phyloP scores from a whole-genome alignment of 1,140 invertebrate species.

The Zaprionus inermis region DNA sequence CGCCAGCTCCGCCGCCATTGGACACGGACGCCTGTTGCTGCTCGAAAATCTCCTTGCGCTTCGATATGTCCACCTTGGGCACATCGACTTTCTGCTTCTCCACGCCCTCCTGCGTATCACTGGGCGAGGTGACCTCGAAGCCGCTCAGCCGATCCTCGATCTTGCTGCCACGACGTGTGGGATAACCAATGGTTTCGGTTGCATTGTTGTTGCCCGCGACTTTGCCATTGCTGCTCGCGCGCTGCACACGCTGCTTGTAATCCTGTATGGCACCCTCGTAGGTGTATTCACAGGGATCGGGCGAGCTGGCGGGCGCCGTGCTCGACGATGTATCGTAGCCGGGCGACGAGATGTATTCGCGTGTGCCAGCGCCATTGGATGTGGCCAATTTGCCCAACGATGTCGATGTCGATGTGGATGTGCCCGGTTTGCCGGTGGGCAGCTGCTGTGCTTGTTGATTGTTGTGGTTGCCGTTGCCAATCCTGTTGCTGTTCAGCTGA shows the following conservation, averaged over 20 bases:
- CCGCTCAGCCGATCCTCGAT: conserved; percentile 80
- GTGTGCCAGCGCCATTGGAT: conserved; percentile 24
- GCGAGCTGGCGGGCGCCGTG: conserved; percentile 76
- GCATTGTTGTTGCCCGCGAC: conserved; percentile 47
- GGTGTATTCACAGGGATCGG: conserved; percentile 88
- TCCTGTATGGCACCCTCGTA: conserved; percentile 94
- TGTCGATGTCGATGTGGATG: not conserved
- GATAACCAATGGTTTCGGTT: conserved; percentile 62
- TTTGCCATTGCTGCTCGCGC: conserved; percentile 81
- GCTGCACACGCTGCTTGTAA: conserved; percentile 90
- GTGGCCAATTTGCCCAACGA: not conserved
- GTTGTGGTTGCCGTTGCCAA: conserved; percentile 34
- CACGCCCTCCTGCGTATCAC: conserved; percentile 81
- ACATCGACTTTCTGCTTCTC: conserved; percentile 86
- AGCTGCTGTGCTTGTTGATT: conserved; percentile 15
- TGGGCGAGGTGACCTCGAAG: conserved; percentile 81
- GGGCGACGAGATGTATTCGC: conserved; percentile 81
- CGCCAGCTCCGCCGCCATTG: conserved; percentile 73
- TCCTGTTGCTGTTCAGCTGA: conserved; percentile 66
- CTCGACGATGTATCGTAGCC: conserved; percentile 81
- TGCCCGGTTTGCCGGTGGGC: conserved; percentile 11
- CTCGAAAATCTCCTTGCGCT: conserved; percentile 93
- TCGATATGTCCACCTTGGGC: conserved; percentile 92
- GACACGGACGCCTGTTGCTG: conserved; percentile 54
- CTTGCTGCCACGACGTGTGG: conserved; percentile 73